A percentile compares a stretch with the other conserved stretches of the same genome.
Conservation (phyloP, 2,888 invertebrate species). For the Sphaeridia pumilis region DNA sequence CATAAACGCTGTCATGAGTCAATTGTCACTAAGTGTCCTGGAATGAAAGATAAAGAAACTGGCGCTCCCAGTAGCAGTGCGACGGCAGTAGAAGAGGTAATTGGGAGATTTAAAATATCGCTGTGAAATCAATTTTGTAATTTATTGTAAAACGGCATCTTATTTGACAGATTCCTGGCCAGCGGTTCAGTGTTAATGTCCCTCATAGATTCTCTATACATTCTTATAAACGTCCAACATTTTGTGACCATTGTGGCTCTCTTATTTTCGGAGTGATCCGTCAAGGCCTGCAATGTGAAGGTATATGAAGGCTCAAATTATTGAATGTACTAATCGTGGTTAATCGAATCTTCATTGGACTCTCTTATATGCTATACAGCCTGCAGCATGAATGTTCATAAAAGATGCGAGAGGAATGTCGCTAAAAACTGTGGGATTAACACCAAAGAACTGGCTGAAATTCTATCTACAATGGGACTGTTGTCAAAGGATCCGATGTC, state of each 20-base stretch:
- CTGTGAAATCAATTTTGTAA: too few species aligned
- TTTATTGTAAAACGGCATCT: not conserved
- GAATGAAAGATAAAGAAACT: slow-evolving; percentile 61
- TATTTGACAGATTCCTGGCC: slow-evolving; percentile 45
- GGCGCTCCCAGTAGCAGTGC: slow-evolving; percentile 32
- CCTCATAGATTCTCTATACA: slow-evolving; percentile 94
- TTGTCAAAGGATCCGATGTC: not conserved
- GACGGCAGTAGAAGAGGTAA: slow-evolving; percentile 11
- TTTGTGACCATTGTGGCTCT: slow-evolving; percentile 99
- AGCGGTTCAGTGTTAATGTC: slow-evolving; percentile 94
- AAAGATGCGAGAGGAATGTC: slow-evolving; percentile 96
- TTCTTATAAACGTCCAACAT: slow-evolving; percentile 94
- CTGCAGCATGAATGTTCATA: slow-evolving; percentile 96
- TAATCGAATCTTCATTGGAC: not conserved
- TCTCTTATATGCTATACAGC: slow-evolving; percentile 48
- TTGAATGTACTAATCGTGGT: not conserved
- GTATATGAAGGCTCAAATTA: too few species aligned
- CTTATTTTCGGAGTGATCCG: slow-evolving; percentile 89
- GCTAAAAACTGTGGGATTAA: slow-evolving; percentile 99
- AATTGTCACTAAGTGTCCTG: slow-evolving; percentile 97
- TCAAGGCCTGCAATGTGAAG: slow-evolving; percentile 93
- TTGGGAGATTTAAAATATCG: too few species aligned
- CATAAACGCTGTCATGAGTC: slow-evolving; percentile 97
- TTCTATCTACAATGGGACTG: slow-evolving; percentile 71
- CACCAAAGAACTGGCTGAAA: slow-evolving; percentile 89